Conservation (phyloP, 2,113 vertebrate genomes). For the Pitta sordida region DNA sequence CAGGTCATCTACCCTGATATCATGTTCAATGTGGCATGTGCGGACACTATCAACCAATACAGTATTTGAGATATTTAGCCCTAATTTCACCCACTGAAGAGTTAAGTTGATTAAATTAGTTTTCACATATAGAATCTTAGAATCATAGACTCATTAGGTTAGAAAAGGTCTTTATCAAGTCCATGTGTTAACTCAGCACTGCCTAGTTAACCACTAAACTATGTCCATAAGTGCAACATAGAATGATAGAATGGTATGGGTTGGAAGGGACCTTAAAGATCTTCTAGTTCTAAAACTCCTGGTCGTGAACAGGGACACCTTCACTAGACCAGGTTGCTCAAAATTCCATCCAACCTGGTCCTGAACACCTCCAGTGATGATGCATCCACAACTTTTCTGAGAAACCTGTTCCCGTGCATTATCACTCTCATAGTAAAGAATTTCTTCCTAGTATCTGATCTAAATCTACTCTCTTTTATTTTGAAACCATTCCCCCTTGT, state of each 20-base stretch:
- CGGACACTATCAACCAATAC: background rate
- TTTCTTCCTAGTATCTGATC: background rate
- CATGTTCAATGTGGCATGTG: background rate
- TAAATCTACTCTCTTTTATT: background rate
- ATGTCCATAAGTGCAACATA: background rate
- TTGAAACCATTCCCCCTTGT: background rate
- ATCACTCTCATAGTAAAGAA: background rate
- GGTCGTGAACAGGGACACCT: background rate
- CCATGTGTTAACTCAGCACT: background rate
- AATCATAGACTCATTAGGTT: background rate
- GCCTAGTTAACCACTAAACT: background rate
- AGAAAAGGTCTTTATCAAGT: background rate
- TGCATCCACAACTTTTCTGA: background rate
- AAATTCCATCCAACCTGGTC: background rate
- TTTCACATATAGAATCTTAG: background rate
- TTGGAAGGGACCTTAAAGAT: too few species aligned
- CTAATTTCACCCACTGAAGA: background rate
- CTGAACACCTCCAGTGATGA: background rate
- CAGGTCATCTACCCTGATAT: background rate
- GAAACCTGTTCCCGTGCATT: background rate
- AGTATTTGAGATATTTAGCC: background rate
- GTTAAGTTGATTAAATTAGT: background rate
- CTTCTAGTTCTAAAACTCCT: background rate
- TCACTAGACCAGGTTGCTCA: background rate
- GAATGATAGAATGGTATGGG: background rate